These are phyloP conservation scores for Corythornis cristatus DNA, from an alignment of 2,113 vertebrate species.

Conservation along the genomic window DNA sequence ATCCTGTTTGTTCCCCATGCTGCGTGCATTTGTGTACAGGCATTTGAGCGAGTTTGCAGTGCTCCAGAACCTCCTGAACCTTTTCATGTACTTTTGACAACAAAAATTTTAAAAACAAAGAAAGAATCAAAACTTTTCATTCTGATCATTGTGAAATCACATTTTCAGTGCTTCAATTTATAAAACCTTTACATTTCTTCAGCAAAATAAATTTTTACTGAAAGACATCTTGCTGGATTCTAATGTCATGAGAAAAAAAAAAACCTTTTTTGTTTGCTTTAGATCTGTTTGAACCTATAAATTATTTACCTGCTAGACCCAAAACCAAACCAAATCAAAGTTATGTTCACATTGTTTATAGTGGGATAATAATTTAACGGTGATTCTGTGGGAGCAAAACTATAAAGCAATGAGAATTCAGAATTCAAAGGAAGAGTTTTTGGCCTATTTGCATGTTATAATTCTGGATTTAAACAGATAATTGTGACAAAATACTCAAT, in stretches of 20 bases:
- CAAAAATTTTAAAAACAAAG: not conserved
- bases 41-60: no score
- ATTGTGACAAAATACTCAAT: not conserved
- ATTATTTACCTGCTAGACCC: not conserved
- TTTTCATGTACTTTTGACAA: not conserved
- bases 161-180: not conserved
- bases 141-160: not conserved
- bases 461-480: not conserved
- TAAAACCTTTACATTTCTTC: not conserved
- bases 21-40: no score
- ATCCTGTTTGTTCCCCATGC: no score
- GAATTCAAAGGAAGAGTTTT: not conserved
- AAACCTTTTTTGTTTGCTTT: not conserved
- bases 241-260: not conserved
- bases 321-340: no score
- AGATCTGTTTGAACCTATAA: not conserved
- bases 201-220: not conserved
- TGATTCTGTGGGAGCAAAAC: not conserved
- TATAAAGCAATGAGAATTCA: not conserved
- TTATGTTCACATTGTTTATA: not conserved
- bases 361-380: not conserved
- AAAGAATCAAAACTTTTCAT: not conserved
- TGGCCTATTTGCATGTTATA: not conserved
- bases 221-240: not conserved
- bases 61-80: no score